Evolutionary conservation across 2,888 invertebrate genomes (phyloP).

Genomic region (Arge pagana): DNA sequence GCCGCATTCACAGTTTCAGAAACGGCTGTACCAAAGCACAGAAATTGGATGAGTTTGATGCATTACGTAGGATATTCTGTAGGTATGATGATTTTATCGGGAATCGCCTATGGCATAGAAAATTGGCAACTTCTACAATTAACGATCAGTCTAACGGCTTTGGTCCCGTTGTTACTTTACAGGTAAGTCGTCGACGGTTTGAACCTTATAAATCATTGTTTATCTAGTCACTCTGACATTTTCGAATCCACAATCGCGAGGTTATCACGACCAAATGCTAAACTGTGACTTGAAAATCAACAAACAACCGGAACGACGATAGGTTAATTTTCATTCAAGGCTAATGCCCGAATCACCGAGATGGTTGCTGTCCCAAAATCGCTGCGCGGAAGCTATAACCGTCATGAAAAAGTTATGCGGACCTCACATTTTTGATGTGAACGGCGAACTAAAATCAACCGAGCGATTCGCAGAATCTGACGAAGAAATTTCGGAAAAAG

Average conservation of each 20-base stretch:
- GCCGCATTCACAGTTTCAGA: slow-evolving; percentile 54
- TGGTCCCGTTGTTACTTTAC: slow-evolving; percentile 59
- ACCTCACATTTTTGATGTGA: slow-evolving; percentile 4
- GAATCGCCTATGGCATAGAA: slow-evolving; percentile 53
- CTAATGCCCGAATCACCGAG: slow-evolving; percentile 61
- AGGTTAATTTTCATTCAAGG: slow-evolving; percentile 34
- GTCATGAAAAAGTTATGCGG: slow-evolving; percentile 38
- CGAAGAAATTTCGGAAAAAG: too few relatives aligned
- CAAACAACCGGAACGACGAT: too few relatives aligned
- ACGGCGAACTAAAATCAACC: slow-evolving; percentile 2
- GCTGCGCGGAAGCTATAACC: slow-evolving; percentile 56
- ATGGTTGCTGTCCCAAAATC: slow-evolving; percentile 61
- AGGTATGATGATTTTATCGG: slow-evolving; percentile 56
- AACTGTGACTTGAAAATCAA: too few relatives aligned
- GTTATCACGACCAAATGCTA: too few relatives aligned
- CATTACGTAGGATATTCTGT: slow-evolving; percentile 57
- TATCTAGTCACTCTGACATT: neutral
- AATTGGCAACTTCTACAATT: slow-evolving; percentile 63
- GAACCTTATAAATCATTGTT: neutral
- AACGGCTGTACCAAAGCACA: slow-evolving; percentile 49
- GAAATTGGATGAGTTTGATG: slow-evolving; percentile 54
- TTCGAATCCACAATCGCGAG: slow-evolving; percentile 1
- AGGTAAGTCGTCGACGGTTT: slow-evolving; percentile 44
- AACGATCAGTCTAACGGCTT: slow-evolving; percentile 60
- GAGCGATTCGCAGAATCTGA: too few relatives aligned